A percentile compares a stretch with the other conserved stretches of the same genome.
phyloP scores from a whole-genome alignment of 1,140 invertebrate species.

The Magallana ariakensis region DNA sequence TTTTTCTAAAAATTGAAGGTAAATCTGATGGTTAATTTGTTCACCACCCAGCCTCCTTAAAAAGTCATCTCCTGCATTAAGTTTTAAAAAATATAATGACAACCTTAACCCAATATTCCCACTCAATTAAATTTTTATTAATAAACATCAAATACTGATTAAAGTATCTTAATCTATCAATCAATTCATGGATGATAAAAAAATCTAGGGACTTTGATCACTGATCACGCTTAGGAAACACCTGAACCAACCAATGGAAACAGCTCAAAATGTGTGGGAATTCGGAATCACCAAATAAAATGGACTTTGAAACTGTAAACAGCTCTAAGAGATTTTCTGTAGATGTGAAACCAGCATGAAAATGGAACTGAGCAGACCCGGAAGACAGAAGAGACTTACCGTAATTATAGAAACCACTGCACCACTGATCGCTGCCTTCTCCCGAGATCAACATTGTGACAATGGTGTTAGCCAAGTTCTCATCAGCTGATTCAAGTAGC shows the following conservation, averaged over 20 bases:
- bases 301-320: background rate
- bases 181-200: no score
- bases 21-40: no score
- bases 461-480: slow-evolving; percentile 17
- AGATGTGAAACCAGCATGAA: no score
- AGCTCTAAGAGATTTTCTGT: background rate
- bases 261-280: background rate
- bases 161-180: no score
- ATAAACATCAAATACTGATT: no score
- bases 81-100: no score
- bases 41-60: no score
- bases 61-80: no score
- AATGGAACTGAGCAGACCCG: no score
- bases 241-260: slow-evolving; percentile 3
- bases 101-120: no score
- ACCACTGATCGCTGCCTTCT: slow-evolving; percentile 2
- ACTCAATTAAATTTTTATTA: no score
- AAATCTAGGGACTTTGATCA: background rate
- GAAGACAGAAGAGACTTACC: background rate
- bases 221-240: background rate
- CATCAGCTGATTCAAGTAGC: slow-evolving; percentile 37
- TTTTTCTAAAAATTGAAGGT: no score
- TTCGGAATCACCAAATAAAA: background rate
- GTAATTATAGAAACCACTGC: background rate
- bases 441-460: slow-evolving; percentile 3